Evolutionary conservation across 2,888 invertebrate species (phyloP), one percentile per base, ranked within the genome.

Genomic region (Cantharis rustica): DNA sequence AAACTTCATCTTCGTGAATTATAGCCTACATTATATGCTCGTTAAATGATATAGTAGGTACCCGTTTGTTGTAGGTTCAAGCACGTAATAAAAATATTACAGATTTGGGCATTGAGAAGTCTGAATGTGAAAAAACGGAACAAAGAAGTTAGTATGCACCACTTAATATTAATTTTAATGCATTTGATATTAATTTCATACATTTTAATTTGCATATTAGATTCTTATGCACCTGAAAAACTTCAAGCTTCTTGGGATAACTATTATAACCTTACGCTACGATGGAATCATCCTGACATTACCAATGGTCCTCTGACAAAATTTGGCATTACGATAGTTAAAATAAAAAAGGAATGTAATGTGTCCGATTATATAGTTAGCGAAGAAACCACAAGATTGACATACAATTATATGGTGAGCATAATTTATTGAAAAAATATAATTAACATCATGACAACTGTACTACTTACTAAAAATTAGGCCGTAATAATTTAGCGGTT

Each of bases 241-340:
- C 10, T 84, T 9, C 75, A 31, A 2, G 27, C 73, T 7, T 68
- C n/a, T 4, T 85, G 84, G 85, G 82, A 79, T 66, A 71, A 81
- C n/a, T 72, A 81, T 10, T 81, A 85, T 69, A 77, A 81, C 69
- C 73, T 86, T 68, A 73, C 73, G n/a, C 13, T 86, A n/a, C 75
- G 74, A 17, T 86, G 85, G 86, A 79, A 79, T 61, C 86, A 86
- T 82, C 86, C 86, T 4, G 82, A 79, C 26, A 66, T 72, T 16
- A 76, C 71, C 13, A 78, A 78, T 66, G 78, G 78, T 0, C 73
- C 74, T 5, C n/a, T 78, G 62, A 74, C 69, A 2, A 61, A 61
- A 27, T 78, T 78, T 72, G 0, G n/a, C 7, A 16, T 78, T 16
- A 62, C 15, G 0, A 3, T 27, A 27, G 10, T 11, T 27, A 27